phyloP scores from a whole-genome alignment of 2,797 vertebrate genomes.

The Jordanella pulchra region DNA sequence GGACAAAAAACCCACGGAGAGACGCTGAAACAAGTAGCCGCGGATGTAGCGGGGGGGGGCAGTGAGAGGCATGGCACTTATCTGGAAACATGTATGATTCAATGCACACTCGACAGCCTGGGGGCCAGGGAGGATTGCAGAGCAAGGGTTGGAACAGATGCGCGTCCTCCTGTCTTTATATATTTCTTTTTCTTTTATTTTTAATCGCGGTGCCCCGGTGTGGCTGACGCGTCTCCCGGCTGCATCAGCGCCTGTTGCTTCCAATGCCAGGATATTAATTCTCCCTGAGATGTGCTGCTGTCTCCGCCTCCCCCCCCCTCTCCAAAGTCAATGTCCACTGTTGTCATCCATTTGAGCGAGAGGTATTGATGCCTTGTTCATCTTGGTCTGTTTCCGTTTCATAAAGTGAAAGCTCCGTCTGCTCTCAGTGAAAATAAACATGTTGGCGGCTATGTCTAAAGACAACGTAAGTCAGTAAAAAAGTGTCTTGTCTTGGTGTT shows the following conservation, averaged over 20 bases:
- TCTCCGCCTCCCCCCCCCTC: slow-evolving; percentile 53
- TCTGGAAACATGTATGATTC: slow-evolving; percentile 24
- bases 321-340: slow-evolving; percentile 58
- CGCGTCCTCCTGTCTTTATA: slow-evolving; percentile 15
- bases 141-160: slow-evolving; percentile 30
- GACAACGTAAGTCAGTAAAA: slow-evolving; percentile 25
- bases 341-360: slow-evolving; percentile 65
- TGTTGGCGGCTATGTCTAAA: slow-evolving; percentile 3
- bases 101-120: slow-evolving; percentile 15
- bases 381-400: slow-evolving; percentile 16
- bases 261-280: slow-evolving; percentile 61
- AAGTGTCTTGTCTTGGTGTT: slow-evolving; percentile 18
- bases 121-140: slow-evolving; percentile 6
- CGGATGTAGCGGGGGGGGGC: background rate
- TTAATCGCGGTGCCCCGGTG: slow-evolving; percentile 58
- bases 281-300: slow-evolving; percentile 51
- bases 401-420: slow-evolving; percentile 16
- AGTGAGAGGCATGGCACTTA: slow-evolving; percentile 15
- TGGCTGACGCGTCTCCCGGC: slow-evolving; percentile 66
- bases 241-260: slow-evolving; percentile 72
- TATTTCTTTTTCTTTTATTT: slow-evolving; percentile 5
- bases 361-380: slow-evolving; percentile 45
- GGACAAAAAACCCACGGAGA: slow-evolving; percentile 38
- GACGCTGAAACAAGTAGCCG: slow-evolving; percentile 41
- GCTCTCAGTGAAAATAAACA: slow-evolving; percentile 5